Evolutionary conservation across 2,888 invertebrate species (phyloP).

Genomic region (Drosophila ezoana): DNA sequence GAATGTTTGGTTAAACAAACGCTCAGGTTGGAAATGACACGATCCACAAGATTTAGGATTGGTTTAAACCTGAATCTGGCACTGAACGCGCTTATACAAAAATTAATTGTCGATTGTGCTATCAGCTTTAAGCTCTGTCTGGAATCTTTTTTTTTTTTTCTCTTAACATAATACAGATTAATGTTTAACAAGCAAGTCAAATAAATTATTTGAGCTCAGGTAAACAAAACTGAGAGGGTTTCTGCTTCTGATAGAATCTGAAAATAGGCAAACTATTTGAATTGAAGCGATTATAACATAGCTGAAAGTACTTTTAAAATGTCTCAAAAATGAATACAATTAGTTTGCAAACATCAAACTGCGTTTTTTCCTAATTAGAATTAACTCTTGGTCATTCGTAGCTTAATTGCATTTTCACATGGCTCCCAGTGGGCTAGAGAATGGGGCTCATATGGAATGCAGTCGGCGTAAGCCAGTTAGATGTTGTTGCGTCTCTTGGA

Average conservation of each 20-base stretch:
- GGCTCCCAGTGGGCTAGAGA: constrained; percentile 37
- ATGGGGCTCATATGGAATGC: constrained; percentile 69
- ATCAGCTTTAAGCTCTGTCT: not conserved
- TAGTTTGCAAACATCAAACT: not conserved
- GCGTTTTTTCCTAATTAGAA: constrained; percentile 21
- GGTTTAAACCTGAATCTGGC: not conserved
- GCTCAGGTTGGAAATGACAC: not conserved
- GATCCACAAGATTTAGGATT: not conserved
- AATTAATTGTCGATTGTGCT: not conserved
- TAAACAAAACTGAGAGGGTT: not conserved
- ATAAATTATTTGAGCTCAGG: not conserved
- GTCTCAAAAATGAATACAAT: not conserved
- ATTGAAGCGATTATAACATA: not conserved
- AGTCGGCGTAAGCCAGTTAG: constrained; percentile 73
- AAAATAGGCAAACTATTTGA: not conserved
- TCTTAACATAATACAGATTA: not conserved
- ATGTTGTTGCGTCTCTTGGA: constrained; percentile 47
- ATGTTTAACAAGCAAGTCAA: not conserved
- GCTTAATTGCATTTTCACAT: constrained; percentile 57
- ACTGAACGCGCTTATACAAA: not conserved
- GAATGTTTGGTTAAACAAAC: not conserved
- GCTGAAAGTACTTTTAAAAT: not conserved
- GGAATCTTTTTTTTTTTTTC: not conserved
- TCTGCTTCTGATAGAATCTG: not conserved
- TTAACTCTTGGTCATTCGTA: constrained; percentile 46